These are phyloP conservation scores for Haemorhous mexicanus DNA, from an alignment of 2,113 vertebrate species.

Conservation along the genomic window DNA sequence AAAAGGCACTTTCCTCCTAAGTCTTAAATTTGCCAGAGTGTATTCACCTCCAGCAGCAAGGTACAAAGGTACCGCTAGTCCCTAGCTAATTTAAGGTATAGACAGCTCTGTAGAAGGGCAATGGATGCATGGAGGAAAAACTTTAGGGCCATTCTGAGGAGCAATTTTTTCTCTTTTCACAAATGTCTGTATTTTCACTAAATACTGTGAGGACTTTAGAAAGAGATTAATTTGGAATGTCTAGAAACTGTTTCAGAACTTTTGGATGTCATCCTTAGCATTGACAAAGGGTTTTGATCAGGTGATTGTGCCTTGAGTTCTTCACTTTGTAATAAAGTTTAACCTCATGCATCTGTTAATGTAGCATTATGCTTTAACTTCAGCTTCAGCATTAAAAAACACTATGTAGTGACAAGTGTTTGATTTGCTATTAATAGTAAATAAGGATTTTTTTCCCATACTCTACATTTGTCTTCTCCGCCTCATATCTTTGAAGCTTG, in stretches of 20 bases:
- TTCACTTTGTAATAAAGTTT: neutral
- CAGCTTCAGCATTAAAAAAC: neutral
- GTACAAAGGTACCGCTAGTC: conserved; percentile 34
- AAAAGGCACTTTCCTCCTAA: conserved; percentile 17
- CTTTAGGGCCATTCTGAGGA: neutral
- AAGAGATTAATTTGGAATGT: neutral
- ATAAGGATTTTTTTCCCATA: neutral
- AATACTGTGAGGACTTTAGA: neutral
- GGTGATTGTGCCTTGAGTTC: neutral
- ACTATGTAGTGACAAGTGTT: neutral
- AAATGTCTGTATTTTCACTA: neutral
- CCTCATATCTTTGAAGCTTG: neutral
- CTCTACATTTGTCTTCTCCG: neutral
- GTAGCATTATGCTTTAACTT: neutral
- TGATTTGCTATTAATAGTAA: neutral
- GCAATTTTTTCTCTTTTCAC: neutral
- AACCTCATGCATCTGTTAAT: neutral
- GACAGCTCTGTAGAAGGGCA: neutral
- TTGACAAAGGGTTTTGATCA: neutral
- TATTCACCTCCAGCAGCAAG: conserved; percentile 16
- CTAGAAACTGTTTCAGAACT: neutral
- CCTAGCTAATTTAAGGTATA: conserved; percentile 53
- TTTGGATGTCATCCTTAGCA: neutral
- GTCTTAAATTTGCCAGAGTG: conserved; percentile 36
- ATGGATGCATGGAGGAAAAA: neutral